phyloP scores from a whole-genome alignment of 2,113 vertebrate species.

The Mus pahari region DNA sequence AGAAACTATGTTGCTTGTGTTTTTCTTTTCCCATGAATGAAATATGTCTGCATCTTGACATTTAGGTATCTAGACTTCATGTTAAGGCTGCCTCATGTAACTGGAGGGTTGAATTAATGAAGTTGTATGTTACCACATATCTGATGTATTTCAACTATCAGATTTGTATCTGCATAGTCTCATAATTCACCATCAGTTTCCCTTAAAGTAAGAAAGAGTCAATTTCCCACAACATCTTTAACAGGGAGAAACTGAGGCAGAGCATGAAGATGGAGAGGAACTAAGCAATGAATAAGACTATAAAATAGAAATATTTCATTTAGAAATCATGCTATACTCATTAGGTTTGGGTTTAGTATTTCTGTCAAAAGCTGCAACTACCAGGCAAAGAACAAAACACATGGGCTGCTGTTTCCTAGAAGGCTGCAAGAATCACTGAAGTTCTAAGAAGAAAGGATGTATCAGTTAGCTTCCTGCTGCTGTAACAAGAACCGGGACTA shows the following conservation, averaged over 20 bases:
- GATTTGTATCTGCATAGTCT: neutral
- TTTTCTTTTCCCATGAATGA: neutral
- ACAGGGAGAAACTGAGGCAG: neutral
- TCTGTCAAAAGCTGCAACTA: neutral
- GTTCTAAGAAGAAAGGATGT: neutral
- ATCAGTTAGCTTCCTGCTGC: neutral
- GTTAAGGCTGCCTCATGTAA: neutral
- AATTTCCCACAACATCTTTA: neutral
- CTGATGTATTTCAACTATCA: slow-evolving; percentile 11
- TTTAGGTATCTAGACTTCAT: neutral
- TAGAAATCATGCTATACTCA: neutral
- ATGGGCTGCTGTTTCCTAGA: neutral
- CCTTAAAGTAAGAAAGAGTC: neutral
- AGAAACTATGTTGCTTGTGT: neutral
- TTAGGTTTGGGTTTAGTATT: neutral
- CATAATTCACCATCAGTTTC: neutral
- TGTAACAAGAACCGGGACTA: no score
- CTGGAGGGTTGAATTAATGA: neutral
- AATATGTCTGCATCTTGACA: neutral
- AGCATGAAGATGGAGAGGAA: neutral
- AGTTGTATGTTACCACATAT: neutral
- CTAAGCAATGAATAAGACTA: neutral
- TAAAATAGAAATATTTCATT: neutral
- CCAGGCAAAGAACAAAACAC: neutral
- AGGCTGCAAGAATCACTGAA: neutral